phyloP scores from a whole-genome alignment of 2,888 invertebrate genomes.

The Tubulanus polymorphus region DNA sequence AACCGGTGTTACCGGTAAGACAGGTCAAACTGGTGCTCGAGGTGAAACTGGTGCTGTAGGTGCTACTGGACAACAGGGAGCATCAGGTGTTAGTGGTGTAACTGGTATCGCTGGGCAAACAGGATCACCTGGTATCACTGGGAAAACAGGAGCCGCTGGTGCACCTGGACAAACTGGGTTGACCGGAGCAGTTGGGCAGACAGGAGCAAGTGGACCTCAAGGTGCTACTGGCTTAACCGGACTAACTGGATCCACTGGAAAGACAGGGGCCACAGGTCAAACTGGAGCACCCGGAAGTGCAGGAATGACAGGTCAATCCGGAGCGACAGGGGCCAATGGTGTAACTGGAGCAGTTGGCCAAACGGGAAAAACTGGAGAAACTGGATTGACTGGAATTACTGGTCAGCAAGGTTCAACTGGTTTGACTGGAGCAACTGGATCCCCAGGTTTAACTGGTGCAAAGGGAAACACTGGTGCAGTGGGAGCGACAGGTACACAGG shows the following conservation, averaged over 20 bases:
- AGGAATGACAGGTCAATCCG: conserved; percentile 8
- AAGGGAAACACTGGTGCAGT: background rate
- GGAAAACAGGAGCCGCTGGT: conserved; percentile 8
- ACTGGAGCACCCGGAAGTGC: too few species aligned
- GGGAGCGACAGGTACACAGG: background rate
- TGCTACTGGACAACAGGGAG: conserved; percentile 4
- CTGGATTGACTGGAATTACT: conserved; percentile 10
- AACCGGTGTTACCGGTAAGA: background rate
- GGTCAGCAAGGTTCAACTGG: background rate
- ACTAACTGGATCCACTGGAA: too few species aligned
- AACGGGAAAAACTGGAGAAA: conserved; percentile 9
- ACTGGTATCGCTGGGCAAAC: conserved; percentile 7
- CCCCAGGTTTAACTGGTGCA: background rate
- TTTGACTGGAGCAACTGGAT: background rate
- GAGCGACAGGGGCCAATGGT: conserved; percentile 12
- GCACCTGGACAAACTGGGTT: conserved; percentile 7
- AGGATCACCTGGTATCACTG: conserved; percentile 7
- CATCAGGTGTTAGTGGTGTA: conserved; percentile 5
- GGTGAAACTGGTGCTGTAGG: conserved; percentile 4
- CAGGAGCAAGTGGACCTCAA: conserved; percentile 33
- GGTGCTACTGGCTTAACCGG: conserved; percentile 54
- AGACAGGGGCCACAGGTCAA: too few species aligned
- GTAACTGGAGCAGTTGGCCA: conserved; percentile 5
- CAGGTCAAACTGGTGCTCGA: background rate
- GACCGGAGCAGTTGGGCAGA: conserved; percentile 9